Conservation (phyloP, 2,797 vertebrate species). For the Holocentrus rufus region DNA sequence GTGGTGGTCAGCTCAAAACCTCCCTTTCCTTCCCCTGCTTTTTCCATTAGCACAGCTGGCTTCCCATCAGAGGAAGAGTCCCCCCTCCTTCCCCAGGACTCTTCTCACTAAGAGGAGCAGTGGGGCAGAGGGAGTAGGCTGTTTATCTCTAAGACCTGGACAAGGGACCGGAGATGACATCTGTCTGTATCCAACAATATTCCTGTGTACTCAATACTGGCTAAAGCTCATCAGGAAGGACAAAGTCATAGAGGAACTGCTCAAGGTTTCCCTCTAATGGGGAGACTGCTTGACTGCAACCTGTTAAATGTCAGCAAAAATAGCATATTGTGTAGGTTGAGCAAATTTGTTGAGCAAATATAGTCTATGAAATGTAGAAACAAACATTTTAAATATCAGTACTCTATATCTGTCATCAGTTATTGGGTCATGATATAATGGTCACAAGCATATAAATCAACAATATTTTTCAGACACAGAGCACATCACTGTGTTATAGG, state of each 20-base stretch:
- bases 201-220: slow-evolving; percentile 40
- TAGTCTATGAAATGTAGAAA: background rate
- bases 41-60: slow-evolving; percentile 54
- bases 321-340: background rate
- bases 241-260: slow-evolving; percentile 22
- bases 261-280: slow-evolving; percentile 57
- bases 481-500: background rate
- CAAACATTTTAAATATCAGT: background rate
- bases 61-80: slow-evolving; percentile 57
- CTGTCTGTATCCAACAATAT: slow-evolving; percentile 59
- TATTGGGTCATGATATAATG: too few species aligned
- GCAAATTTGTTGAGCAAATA: background rate
- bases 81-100: slow-evolving; percentile 35
- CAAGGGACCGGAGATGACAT: slow-evolving; percentile 55
- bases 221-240: slow-evolving; percentile 44
- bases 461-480: background rate
- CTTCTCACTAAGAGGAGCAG: slow-evolving; percentile 42
- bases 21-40: slow-evolving; percentile 67
- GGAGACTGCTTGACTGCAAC: slow-evolving; percentile 46
- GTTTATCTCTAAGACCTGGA: slow-evolving; percentile 34
- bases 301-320: background rate
- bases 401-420: background rate
- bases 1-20: slow-evolving; percentile 53
- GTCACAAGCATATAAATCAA: too few species aligned
- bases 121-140: slow-evolving; percentile 25